Evolutionary conservation across 1,140 invertebrate genomes (phyloP).

Genomic region (Anthonomus grandis): DNA sequence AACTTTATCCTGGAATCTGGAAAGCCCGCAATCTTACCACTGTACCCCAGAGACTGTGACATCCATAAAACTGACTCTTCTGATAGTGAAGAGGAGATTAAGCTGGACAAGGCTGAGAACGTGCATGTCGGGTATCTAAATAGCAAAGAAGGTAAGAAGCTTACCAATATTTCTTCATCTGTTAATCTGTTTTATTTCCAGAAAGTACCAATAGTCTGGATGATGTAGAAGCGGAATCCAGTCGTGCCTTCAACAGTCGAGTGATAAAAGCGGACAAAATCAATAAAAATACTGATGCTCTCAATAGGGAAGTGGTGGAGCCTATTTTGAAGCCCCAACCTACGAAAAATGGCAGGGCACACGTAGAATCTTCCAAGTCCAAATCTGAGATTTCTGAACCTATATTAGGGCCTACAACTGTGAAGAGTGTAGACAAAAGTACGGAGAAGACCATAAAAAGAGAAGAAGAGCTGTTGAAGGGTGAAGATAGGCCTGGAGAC

Average conservation of each 20-base stretch:
- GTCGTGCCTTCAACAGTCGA: constrained; percentile 60
- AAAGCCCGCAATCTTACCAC: constrained; percentile 63
- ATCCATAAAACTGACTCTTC: constrained; percentile 44
- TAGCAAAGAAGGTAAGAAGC: constrained; percentile 1
- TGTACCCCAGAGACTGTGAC: constrained; percentile 75
- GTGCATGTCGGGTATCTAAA: constrained; percentile 10
- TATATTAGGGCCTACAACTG: constrained; percentile 59
- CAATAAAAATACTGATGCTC: constrained; percentile 28
- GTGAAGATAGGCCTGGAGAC: too few relatives aligned
- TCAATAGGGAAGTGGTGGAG: constrained; percentile 50
- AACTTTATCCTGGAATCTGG: constrained; percentile 72
- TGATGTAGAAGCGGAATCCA: constrained; percentile 52
- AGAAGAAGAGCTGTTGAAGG: too few relatives aligned
- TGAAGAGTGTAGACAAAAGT: constrained; percentile 18
- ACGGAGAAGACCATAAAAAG: neutral
- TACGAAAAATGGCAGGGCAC: constrained; percentile 51
- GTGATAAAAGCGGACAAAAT: constrained; percentile 52
- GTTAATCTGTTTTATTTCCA: neutral
- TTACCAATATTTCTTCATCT: neutral
- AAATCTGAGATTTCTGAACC: constrained; percentile 69
- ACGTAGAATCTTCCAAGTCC: constrained; percentile 46
- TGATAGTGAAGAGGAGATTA: constrained; percentile 27
- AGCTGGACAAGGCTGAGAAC: constrained; percentile 25
- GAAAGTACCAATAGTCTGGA: constrained; percentile 12
- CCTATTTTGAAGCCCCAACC: constrained; percentile 50